These are phyloP conservation scores for Oligia latruncula DNA, from an alignment of 2,888 invertebrate species.

Conservation along the genomic window DNA sequence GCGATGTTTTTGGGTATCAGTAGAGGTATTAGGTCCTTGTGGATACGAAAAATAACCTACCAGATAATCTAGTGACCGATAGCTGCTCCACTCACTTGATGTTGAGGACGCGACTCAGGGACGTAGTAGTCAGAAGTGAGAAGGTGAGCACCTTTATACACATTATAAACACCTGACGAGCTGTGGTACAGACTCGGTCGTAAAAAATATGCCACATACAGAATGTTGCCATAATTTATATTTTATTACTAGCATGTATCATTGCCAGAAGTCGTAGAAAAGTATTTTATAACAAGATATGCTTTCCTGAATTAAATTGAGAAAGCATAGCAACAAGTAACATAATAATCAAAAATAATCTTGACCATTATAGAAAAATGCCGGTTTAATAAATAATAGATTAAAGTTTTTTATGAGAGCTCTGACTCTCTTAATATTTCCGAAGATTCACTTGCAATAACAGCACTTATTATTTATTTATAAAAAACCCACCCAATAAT, in stretches of 20 bases:
- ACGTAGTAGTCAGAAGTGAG: not conserved
- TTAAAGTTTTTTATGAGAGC: not conserved
- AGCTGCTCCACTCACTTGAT: not conserved
- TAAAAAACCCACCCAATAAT: not conserved
- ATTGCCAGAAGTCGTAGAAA: not conserved
- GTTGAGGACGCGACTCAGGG: not conserved
- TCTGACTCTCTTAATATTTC: not conserved
- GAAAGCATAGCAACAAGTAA: not conserved
- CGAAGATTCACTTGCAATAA: not conserved
- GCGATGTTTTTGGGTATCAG: not conserved
- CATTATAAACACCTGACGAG: not conserved
- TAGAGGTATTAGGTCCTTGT: not conserved
- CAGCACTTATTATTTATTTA: not conserved
- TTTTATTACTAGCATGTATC: not conserved
- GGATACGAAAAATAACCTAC: conserved; percentile 7
- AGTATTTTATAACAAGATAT: conserved; percentile 1
- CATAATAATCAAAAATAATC: not conserved
- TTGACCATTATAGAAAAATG: not conserved
- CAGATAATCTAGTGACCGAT: conserved; percentile 11
- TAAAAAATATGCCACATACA: not conserved
- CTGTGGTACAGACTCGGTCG: not conserved
- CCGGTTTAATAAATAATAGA: not conserved
- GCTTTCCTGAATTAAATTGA: conserved; percentile 9
- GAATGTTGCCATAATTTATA: not conserved
- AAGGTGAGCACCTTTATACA: not conserved